Evolutionary conservation across 2,888 invertebrate species (phyloP).

Genomic region (Sarcophaga subvicina): DNA sequence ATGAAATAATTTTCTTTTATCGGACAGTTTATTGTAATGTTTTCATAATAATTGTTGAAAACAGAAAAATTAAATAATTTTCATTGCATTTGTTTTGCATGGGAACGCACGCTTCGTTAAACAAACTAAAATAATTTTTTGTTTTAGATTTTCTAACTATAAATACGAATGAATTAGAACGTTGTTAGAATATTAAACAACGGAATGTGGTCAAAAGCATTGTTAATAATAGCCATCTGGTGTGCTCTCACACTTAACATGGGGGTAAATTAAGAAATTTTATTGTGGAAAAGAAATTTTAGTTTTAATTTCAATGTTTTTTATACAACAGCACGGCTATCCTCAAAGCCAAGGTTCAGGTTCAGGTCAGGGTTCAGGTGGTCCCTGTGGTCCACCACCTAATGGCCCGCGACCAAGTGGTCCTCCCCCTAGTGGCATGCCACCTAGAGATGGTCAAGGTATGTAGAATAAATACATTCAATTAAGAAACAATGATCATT

Average conservation of each 20-base stretch:
- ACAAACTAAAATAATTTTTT: constrained; percentile 9
- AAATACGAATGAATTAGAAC: constrained; percentile 24
- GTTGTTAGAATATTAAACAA: neutral
- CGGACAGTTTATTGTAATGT: neutral
- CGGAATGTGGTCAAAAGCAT: constrained; percentile 59
- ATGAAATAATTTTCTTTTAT: constrained; percentile 6
- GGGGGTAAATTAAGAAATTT: constrained; percentile 45
- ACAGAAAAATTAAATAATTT: constrained; percentile 23
- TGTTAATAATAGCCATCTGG: constrained; percentile 44
- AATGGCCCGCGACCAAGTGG: constrained; percentile 63
- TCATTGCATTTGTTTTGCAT: neutral
- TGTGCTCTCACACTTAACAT: constrained; percentile 48
- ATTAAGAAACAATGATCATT: too few species aligned
- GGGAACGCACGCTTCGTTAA: constrained; percentile 63
- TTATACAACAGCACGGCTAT: constrained; percentile 47
- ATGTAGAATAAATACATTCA: neutral
- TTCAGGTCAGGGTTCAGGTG: constrained; percentile 5
- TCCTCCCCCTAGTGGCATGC: constrained; percentile 61
- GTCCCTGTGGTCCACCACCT: constrained; percentile 65
- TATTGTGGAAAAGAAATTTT: neutral
- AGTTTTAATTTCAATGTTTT: neutral
- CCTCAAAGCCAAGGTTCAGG: constrained; percentile 47
- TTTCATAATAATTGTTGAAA: constrained; percentile 19
- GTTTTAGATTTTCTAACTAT: constrained; percentile 26
- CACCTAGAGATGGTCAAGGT: constrained; percentile 50